Base-by-base conservation (phyloP, 2,797 vertebrate species). In the Florisuga fusca region DNA sequence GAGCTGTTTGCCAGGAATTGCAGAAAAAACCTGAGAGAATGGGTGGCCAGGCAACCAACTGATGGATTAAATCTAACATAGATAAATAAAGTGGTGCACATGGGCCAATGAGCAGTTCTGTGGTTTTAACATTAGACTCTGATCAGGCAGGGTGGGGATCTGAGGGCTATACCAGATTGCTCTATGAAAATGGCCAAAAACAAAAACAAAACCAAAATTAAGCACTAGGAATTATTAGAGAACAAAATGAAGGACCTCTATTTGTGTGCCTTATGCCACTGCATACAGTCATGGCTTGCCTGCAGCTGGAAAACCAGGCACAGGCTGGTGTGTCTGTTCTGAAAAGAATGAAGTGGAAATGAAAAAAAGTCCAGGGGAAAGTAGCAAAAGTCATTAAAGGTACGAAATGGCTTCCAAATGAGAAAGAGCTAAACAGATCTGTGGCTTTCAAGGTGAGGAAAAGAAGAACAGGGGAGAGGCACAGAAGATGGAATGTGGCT, bases 371-470 rank as follows among this genome's bases (percentile, higher is more conserved):
- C 73, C 80, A 69, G 58, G 73, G 59, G 51, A 90, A 90, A 84
- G 55, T 69, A 92, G 63, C 43, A 87, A 45, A 92, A 88, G 71
- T 29, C 80, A 89, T 69, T 80, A 81, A 69, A 90, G 46, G 43
- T 7, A 21, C 33, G 46, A 84, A 93, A 86, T 22, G 46, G 74
- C 48, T 92, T 85, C 74, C 74, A 62, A 11, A 82, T 15, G 58
- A 89, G 90, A 91, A 75, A n/a, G 16, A 72, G 43, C 45, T 81
- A 78, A 81, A 78, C 54, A 72, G 63, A 84, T 73, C 34, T 57
- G 67, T 80, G n/a, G 46, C 51, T 88, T 88, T 55, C 79, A 75
- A 61, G 23, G 41, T 22, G n/a, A 76, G 69, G 77, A 71, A 48
- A 0, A 33, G 87, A 66, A 91, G 81, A 86, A 9, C 10, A 75